Evolutionary conservation across 2,113 vertebrate genomes (phyloP), one percentile per base, ranked within the genome.

Genomic region (Psittacus erithacus): DNA sequence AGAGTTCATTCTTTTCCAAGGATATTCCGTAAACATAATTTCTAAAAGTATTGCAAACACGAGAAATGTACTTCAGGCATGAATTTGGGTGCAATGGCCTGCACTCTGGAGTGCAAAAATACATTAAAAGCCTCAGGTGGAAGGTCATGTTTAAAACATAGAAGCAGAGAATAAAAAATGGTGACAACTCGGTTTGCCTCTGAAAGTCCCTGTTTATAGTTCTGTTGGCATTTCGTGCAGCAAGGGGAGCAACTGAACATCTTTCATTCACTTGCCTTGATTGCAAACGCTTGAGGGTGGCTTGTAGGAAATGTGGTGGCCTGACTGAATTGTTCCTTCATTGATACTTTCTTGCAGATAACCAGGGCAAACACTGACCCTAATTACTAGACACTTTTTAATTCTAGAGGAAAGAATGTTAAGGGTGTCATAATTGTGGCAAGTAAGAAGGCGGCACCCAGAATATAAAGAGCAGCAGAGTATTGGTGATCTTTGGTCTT

Each of bases 11-110:
- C 92, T 95, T 80, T 94, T 87, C 59, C 93, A 93, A 86, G 87
- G 83, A 69, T 97, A 86, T 93, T 96, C 91, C 94, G 94, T 95
- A 96, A 98, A 98, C 88, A 96, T 96, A 96, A 96, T 96, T 97
- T 96, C 82, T 70, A 52, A 92, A 96, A 88, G 81, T 55, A 87
- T 28, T 88, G 49, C 82, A 95, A 96, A 97, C 69, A 86, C 8
- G 39, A 85, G 85, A 90, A 93, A 86, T 65, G 31, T 89, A 70
- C 91, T 96, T 95, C 79, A 68, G 47, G 67, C 38, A 49, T 86
- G 71, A 95, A 83, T 93, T 95, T 82, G 60, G 33, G 82, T 92
- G 67, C 84, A 91, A 39, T 53, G 67, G 2, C 63, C 75, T 71
- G 60, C 79, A 62, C 19, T 76, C 43, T 49, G 24, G 82, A 86